Evolutionary conservation across 2,113 vertebrate genomes (phyloP).

Genomic region (Cheirogaleus medius): DNA sequence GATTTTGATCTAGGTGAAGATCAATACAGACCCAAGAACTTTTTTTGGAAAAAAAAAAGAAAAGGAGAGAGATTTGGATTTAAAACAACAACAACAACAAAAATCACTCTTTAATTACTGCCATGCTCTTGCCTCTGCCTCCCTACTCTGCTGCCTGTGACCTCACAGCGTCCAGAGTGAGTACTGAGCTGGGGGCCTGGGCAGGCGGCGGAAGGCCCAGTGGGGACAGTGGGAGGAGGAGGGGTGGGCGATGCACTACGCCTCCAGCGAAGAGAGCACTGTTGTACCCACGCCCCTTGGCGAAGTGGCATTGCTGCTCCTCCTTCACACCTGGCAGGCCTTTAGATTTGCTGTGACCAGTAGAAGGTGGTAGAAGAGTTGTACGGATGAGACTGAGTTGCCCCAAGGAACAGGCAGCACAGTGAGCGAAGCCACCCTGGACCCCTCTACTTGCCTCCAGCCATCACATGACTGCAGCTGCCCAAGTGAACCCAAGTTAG

Average conservation of each 20-base stretch:
- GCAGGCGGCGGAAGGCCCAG: neutral
- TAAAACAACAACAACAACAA: neutral
- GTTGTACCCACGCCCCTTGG: neutral
- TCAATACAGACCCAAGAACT: neutral
- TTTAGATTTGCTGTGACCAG: neutral
- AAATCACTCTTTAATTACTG: neutral
- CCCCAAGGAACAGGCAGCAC: neutral
- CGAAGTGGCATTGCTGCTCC: rapidly evolving
- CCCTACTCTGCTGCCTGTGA: neutral
- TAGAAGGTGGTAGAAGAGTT: neutral
- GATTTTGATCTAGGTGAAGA: neutral
- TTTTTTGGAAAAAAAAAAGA: neutral
- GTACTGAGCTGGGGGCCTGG: neutral
- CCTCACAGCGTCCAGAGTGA: neutral
- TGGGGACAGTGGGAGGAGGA: neutral
- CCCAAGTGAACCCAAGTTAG: neutral
- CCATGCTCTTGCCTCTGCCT: neutral
- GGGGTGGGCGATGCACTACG: neutral
- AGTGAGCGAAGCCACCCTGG: neutral
- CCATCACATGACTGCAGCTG: neutral
- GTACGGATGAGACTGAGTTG: neutral
- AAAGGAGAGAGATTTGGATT: neutral
- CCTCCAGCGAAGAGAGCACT: neutral
- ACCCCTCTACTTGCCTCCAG: neutral
- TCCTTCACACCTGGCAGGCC: neutral